Percentiles rank a stretch among this genome's conserved stretches.
Conservation (phyloP, 2,113 vertebrate genomes). For the Ardeotis arabs region DNA sequence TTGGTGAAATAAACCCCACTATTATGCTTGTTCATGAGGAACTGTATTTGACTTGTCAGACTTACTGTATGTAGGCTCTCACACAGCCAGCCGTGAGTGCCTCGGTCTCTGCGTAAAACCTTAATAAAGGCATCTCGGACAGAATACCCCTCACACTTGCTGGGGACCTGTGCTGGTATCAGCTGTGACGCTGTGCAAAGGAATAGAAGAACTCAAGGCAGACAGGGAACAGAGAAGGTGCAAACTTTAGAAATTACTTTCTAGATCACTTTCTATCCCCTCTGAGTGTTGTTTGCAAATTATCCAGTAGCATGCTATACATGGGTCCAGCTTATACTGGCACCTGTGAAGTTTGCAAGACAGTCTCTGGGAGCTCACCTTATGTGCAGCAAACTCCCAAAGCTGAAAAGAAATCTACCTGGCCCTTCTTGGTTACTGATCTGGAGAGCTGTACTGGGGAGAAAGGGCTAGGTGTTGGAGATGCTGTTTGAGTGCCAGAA, state of each 20-base stretch:
- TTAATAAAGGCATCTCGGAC: neutral
- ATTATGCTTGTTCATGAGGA: neutral
- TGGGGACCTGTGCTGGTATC: neutral
- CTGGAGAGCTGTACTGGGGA: neutral
- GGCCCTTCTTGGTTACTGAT: neutral
- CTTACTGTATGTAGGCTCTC: neutral
- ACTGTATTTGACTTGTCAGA: neutral
- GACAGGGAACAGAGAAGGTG: neutral
- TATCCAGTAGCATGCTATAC: neutral
- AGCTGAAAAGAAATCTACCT: neutral
- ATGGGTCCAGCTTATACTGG: neutral
- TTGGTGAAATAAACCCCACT: neutral
- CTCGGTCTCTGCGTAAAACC: neutral
- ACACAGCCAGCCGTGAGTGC: neutral
- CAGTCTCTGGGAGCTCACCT: rapidly evolving
- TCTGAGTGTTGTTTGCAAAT: neutral
- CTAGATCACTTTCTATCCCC: neutral
- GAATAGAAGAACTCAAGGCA: neutral
- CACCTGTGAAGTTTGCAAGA: neutral
- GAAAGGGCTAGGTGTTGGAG: neutral
- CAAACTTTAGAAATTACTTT: neutral
- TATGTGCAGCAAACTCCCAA: neutral
- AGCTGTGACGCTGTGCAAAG: neutral
- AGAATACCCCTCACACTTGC: neutral
- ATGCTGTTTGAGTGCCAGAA: neutral